Percentiles rank a stretch among this genome's conserved stretches.
phyloP scores from a whole-genome alignment of 2,113 vertebrate species.

The Phoxinus phoxinus region DNA sequence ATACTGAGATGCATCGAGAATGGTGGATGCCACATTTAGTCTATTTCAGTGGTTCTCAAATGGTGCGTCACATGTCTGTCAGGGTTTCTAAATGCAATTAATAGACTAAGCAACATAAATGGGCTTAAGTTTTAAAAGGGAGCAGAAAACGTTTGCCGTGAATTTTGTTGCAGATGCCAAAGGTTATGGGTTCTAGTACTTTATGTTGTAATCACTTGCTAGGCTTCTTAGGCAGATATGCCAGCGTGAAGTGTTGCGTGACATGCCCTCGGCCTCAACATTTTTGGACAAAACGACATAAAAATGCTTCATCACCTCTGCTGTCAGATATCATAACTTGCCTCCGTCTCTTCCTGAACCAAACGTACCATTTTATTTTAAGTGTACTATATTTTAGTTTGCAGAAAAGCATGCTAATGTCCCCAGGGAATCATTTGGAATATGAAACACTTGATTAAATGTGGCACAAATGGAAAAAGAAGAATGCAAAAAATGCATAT shows the following conservation, averaged over 20 bases:
- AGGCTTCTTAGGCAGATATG: constrained; percentile 48
- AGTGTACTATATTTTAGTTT: background rate
- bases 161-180: background rate
- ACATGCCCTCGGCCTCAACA: background rate
- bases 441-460: background rate
- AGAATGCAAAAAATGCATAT: background rate
- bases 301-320: constrained; percentile 28
- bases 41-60: background rate
- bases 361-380: constrained; percentile 33
- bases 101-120: background rate
- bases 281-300: background rate
- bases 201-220: constrained; percentile 52
- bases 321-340: constrained; percentile 40
- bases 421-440: constrained; percentile 4
- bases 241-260: background rate
- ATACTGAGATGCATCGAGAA: constrained; percentile 21
- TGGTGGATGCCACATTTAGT: background rate
- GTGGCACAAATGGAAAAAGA: background rate
- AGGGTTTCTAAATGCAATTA: background rate
- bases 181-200: constrained; percentile 51
- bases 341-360: constrained; percentile 34
- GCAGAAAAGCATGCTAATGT: background rate
- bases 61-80: background rate
- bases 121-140: background rate
- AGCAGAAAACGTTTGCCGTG: background rate